Evolutionary conservation across 1,140 invertebrate species (phyloP), one percentile per base, ranked within the genome.

Genomic region (Drosophila sturtevanti): DNA sequence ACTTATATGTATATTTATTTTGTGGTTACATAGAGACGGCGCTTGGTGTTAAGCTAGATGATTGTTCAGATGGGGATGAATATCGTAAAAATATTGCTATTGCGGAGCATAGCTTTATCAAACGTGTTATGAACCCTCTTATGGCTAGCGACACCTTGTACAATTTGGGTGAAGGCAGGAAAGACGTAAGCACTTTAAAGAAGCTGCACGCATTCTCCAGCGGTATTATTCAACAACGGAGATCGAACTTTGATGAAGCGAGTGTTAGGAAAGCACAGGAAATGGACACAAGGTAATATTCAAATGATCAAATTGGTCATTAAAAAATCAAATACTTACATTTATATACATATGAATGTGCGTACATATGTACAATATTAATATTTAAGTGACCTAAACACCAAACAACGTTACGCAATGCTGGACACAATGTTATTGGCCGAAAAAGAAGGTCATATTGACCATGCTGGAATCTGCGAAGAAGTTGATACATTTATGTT

Each of bases 401-500:
- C 78, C 9, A 93, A 93, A 67, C 94, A 93, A 70, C 93, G 94
- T 69, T 90, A 95, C 4, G 96, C 96, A 3, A 96, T 98, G 93
- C 91, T 98, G 24, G 97, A 98, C 93, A 92, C 97, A 56, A 74
- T 97, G 6, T 91, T 97, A 4, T 91, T 93, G 76, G 93, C 93
- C 34, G 93, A 94, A 68, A 91, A 91, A 27, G 81, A 93, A 35
- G 86, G 91, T 35, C 92, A 75, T 4, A 93, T 94, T 54, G 94
- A 93, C 60, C 92, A 95, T 70, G 66, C 92, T 35, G 96, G 96
- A 64, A 96, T 97, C 35, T 93, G 94, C 72, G 96, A 97, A 84
- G 96, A 97, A 93, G 95, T 96, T 2, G 95, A 96, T 87, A 96
- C 95, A 1, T 97, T 96, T 81, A 95, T 96, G 93, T 96, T 96